Evolutionary conservation across 2,113 vertebrate species (phyloP).

Genomic region (Picathartes gymnocephalus): DNA sequence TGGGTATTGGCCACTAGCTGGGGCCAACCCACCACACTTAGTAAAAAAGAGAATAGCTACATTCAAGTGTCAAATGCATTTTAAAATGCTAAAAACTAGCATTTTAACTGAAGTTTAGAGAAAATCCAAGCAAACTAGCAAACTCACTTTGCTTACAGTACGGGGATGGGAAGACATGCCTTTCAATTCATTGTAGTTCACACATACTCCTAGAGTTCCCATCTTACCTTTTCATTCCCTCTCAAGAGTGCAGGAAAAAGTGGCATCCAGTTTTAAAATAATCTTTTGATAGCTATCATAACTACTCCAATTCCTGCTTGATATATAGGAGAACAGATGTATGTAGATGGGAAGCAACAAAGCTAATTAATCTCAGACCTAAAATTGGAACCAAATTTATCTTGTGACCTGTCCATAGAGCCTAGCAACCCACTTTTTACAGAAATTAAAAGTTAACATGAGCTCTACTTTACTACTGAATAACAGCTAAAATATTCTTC

Average conservation of each 20-base stretch:
- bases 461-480: not conserved
- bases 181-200: not conserved
- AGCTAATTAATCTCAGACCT: not conserved
- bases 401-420: not conserved
- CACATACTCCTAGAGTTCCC: not conserved
- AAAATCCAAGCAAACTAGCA: not conserved
- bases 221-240: not conserved
- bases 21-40: not conserved
- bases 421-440: not conserved
- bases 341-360: not conserved
- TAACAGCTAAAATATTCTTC: not conserved
- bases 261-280: not conserved
- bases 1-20: not conserved
- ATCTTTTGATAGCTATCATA: not conserved
- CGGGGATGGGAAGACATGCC: not conserved
- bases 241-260: not conserved
- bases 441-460: not conserved
- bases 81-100: not conserved
- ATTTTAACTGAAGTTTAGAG: not conserved
- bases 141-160: not conserved
- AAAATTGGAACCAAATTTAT: not conserved
- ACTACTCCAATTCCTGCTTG: not conserved
- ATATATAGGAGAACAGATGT: not conserved
- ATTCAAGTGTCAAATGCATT: not conserved
- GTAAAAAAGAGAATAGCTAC: not conserved